phyloP scores from a whole-genome alignment of 2,113 vertebrate species.

The Hippoglossus stenolepis region DNA sequence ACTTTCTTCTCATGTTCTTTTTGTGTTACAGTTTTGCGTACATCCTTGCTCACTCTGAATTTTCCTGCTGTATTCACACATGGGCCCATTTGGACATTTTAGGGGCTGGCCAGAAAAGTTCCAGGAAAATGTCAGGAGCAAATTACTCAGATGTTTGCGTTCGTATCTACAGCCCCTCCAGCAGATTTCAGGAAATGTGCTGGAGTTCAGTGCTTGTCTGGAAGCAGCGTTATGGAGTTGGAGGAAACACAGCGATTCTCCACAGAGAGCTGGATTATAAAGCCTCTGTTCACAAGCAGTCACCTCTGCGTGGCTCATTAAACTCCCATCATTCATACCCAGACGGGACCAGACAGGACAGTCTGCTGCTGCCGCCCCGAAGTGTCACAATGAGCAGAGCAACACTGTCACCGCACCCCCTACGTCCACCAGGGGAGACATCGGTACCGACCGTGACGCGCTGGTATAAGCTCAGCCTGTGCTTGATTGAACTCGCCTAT shows the following conservation, averaged over 20 bases:
- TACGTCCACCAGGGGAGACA: not conserved
- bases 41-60: no score
- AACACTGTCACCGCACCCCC: not conserved
- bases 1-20: no score
- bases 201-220: not conserved
- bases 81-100: no score
- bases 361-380: not conserved
- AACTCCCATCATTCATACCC: slow-evolving; percentile 41
- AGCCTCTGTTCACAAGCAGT: slow-evolving; percentile 29
- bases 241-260: not conserved
- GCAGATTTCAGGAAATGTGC: no score
- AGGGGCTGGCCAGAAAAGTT: no score
- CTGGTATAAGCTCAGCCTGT: slow-evolving; percentile 41
- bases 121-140: no score
- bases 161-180: no score
- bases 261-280: slow-evolving; percentile 28
- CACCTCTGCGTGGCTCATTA: slow-evolving; percentile 50
- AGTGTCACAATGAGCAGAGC: slow-evolving; percentile 23
- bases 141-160: no score
- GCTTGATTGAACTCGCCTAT: slow-evolving; percentile 61
- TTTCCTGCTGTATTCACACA: no score
- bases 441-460: not conserved
- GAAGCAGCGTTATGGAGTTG: not conserved
- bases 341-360: slow-evolving; percentile 5
- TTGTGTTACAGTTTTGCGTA: no score